These are phyloP conservation scores for Augochlorella aurata DNA, from an alignment of 2,888 invertebrate species.

Conservation along the genomic window DNA sequence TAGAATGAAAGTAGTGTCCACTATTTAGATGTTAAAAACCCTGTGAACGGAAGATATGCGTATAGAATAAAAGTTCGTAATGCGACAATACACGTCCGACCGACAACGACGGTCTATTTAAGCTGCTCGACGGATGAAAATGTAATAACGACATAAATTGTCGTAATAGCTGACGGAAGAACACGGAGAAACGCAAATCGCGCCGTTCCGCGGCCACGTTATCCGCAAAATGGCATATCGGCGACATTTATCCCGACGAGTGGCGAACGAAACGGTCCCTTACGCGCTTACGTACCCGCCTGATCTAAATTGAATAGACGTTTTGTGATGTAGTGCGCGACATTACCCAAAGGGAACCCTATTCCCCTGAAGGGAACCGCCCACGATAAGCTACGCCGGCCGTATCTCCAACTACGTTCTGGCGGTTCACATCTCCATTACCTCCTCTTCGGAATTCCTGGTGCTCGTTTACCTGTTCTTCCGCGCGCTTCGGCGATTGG, in stretches of 20 bases:
- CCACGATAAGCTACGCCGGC: conserved; percentile 59
- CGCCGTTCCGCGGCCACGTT: conserved; percentile 6
- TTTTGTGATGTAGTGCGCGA: conserved; percentile 62
- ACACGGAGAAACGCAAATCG: not conserved
- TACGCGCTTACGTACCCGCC: conserved; percentile 29
- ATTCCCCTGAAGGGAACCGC: conserved; percentile 58
- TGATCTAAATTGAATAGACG: conserved; percentile 72
- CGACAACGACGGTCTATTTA: not conserved
- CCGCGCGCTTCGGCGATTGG: conserved; percentile 23
- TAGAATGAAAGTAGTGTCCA: no score
- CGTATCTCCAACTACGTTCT: conserved; percentile 35
- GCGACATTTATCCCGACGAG: conserved; percentile 42
- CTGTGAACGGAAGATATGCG: no score
- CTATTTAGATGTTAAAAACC: no score
- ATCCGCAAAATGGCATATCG: conserved; percentile 44
- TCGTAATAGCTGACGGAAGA: conserved; percentile 12
- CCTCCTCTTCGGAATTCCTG: conserved; percentile 13
- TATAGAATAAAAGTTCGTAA: no score
- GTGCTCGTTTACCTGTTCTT: conserved; percentile 32
- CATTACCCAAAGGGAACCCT: no score
- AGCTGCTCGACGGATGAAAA: not conserved
- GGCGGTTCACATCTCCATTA: conserved; percentile 67
- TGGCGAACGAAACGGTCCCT: conserved; percentile 22
- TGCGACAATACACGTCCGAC: no score
- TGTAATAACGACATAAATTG: conserved; percentile 4